Conservation (phyloP, 2,797 vertebrate genomes). For the Anguilla marmorata region DNA sequence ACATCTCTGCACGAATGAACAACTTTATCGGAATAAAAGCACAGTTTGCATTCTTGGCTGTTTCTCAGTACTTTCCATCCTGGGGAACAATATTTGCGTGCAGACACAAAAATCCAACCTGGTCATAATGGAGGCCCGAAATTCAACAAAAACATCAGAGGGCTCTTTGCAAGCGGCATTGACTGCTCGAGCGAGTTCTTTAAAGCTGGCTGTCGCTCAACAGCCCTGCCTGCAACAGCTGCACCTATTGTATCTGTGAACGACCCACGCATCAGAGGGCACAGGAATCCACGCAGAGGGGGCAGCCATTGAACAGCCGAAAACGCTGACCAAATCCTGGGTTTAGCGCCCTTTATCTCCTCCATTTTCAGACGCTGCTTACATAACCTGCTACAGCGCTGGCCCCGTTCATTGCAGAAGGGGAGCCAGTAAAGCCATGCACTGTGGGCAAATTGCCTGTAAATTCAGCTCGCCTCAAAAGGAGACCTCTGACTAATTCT, state of each 20-base stretch:
- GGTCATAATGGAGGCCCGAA: not conserved
- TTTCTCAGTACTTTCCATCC: not conserved
- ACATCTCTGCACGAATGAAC: not conserved
- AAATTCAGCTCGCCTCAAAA: not conserved
- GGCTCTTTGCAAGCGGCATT: not conserved
- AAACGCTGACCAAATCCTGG: conserved; percentile 24
- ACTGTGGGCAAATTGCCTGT: not conserved
- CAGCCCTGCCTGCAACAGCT: conserved; percentile 1
- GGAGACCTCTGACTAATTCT: not conserved
- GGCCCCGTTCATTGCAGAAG: not conserved
- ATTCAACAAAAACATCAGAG: conserved; percentile 20
- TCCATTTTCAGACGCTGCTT: conserved; percentile 20
- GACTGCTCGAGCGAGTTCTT: conserved; percentile 17
- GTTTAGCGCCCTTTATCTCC: conserved; percentile 33
- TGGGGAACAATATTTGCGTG: conserved; percentile 5
- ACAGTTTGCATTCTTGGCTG: not conserved
- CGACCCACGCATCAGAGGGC: not conserved
- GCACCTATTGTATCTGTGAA: conserved; percentile 13
- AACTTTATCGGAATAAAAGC: not conserved
- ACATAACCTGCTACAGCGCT: conserved; percentile 28
- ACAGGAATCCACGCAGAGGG: conserved; percentile 15
- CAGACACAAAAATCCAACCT: not conserved
- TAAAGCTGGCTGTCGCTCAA: conserved; percentile 5
- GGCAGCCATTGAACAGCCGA: conserved; percentile 18
- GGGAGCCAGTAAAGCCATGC: not conserved